Base-by-base conservation (phyloP, 1,140 invertebrate genomes). In the Cydia amplana region DNA sequence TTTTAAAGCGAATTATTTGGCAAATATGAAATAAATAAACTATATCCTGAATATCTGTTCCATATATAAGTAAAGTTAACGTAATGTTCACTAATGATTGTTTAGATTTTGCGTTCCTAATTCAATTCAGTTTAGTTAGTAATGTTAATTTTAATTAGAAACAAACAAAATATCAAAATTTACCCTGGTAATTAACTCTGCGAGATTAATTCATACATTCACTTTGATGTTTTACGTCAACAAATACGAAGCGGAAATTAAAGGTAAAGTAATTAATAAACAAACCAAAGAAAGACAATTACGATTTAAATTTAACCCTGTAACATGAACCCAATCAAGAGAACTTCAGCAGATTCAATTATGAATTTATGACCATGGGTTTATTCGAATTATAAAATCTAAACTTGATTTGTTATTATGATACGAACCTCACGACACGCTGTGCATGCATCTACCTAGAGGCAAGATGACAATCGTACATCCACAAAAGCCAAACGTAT, bases 221-320 rank as follows among this genome's bases (percentile, higher is more conserved):
- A 70, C 65, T 70, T 70, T 70, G 65, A 70, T 70, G 65, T 40
- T 70, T 70, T 40, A 70, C 65, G 28, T 70, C 32, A 18, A 70
- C 36, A 36, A 70, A 70, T 36, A 40, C 36, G 18, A 40, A 70
- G 32, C 65, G 65, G 36, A 70, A 70, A 70, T 70, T 70, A 70
- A 36, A 70, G 65, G 65, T 16, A 70, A 70, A 70, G 65, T 70
- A 70, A 70, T 70, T 70, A 70, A 43, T 70, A 70, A 70, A 36
- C 65, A 43, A 70, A 70, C 23, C 65, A 70, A 70, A 70, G 36
- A 70, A 70, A 70, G 36, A 70, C 36, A 70, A 70, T 70, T 70
- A 70, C 36, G 65, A 25, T 43, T 40, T 9, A 36, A 70, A 70
- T 70, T 70, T 70, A 40, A n/a, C 28, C 32, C 65, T 18, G 65